Evolutionary conservation across 2,797 vertebrate genomes (phyloP), one percentile per base, ranked within the genome.

Genomic region (Oreonectes daqikongensis): DNA sequence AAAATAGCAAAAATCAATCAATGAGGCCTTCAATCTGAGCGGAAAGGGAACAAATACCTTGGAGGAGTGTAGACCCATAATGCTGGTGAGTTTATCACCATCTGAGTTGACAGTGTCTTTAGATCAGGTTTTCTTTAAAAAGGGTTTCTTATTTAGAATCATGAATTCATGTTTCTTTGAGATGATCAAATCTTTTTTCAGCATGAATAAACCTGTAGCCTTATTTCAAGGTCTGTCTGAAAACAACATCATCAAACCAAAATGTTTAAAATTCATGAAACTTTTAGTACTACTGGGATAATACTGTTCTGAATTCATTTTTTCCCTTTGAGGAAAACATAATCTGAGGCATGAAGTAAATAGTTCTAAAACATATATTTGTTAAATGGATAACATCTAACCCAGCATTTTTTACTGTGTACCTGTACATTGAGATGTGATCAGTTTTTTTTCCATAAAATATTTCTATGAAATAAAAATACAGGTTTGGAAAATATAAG

Each of bases 11-110:
- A 52, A 74, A 75, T 67, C 50, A 63, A 78, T 80, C 60, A 61
- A 66, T 6, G 60, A 71, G 52, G 26, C 73, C 48, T 74, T 82
- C 63, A 71, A 32, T 72, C 35, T 20, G 61, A 80, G 40, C 10
- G 48, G 46, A 77, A 71, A 72, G 68, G 35, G 38, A 68, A 68
- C 44, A 76, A 40, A 72, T 44, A 72, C 61, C 26, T 75, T 28
- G 18, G 42, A 73, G 74, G 42, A 11, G 38, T 14, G 18, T 14
- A 44, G 6, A 18, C n/a, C 35, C 67, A 24, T 26, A 46, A 57
- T 32, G 53, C 67, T 50, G 35, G 17, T 35, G 35, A 55, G 73
- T 69, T 65, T 75, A 61, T 75, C 78, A 75, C 65, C 57, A 65
- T 74, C 77, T 84, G 46, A n/a, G 5, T 65, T 17, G 10, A 30